A percentile compares a stretch with the other conserved stretches of the same genome.
phyloP scores from a whole-genome alignment of 2,113 vertebrate species.

The Ictidomys tridecemlineatus region DNA sequence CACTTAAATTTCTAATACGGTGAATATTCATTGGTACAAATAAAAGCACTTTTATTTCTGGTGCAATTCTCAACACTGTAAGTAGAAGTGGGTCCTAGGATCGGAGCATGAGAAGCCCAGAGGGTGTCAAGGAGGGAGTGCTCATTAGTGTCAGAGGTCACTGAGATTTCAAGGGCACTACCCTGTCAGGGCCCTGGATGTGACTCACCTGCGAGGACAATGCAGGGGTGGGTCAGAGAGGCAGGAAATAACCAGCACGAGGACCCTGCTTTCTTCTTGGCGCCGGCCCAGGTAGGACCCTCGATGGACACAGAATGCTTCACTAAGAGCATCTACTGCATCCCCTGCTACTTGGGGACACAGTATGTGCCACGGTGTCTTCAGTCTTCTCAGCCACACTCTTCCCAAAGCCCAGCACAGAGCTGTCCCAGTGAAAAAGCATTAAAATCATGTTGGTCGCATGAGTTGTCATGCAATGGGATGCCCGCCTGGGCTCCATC shows the following conservation, averaged over 20 bases:
- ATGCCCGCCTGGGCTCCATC: neutral
- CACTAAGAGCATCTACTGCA: too few species aligned
- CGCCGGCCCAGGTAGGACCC: neutral
- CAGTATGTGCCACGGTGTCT: neutral
- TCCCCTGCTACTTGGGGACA: too few species aligned
- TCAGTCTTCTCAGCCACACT: neutral
- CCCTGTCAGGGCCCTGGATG: neutral
- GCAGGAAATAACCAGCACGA: neutral
- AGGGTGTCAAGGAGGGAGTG: neutral
- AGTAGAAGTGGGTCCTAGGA: neutral
- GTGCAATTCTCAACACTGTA: too few species aligned
- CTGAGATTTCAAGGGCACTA: neutral
- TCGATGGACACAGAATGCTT: neutral
- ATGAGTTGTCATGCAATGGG: neutral
- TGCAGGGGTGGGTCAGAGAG: fast-evolving
- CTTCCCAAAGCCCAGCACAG: neutral
- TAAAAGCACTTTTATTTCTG: too few species aligned
- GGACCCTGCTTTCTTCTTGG: neutral
- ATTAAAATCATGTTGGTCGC: neutral
- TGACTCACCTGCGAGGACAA: neutral
- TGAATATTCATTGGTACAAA: too few species aligned
- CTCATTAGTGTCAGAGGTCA: too few species aligned
- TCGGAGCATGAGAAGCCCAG: neutral
- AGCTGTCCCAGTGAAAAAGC: neutral
- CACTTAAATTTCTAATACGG: neutral